Percentiles rank a stretch among this genome's conserved stretches.
These are phyloP conservation scores for Thinocorus orbignyianus DNA, from an alignment of 2,113 vertebrate genomes.

Conservation along the genomic window DNA sequence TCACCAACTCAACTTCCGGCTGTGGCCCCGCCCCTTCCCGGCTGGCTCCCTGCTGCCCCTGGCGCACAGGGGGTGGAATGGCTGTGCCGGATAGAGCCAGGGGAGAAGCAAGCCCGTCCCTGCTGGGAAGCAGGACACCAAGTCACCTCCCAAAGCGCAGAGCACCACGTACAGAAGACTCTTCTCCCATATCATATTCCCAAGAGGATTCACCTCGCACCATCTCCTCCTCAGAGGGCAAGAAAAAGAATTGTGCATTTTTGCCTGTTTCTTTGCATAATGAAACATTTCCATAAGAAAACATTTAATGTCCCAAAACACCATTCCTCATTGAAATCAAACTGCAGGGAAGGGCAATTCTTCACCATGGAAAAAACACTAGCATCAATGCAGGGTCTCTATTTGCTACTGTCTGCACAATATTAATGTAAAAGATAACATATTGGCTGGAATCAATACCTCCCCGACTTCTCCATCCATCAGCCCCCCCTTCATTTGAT, in stretches of 20 bases:
- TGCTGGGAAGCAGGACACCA: no score
- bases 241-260: not conserved
- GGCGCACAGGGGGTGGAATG: no score
- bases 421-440: slow-evolving; percentile 60
- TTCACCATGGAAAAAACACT: not conserved
- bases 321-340: not conserved
- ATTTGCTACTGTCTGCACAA: slow-evolving; percentile 34
- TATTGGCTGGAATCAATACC: slow-evolving; percentile 66
- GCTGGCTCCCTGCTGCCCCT: no score
- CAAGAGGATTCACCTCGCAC: not conserved
- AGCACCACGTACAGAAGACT: not conserved
- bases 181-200: not conserved
- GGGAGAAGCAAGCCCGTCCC: no score
- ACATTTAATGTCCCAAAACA: not conserved
- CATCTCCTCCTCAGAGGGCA: not conserved
- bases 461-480: slow-evolving; percentile 38
- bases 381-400: not conserved
- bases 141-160: not conserved
- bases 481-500: slow-evolving; percentile 30
- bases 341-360: not conserved
- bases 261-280: not conserved
- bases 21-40: no score
- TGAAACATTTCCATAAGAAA: not conserved
- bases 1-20: no score
- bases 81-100: no score